Evolutionary conservation across 2,113 vertebrate species (phyloP).

Genomic region (Orientallactaga bullata): DNA sequence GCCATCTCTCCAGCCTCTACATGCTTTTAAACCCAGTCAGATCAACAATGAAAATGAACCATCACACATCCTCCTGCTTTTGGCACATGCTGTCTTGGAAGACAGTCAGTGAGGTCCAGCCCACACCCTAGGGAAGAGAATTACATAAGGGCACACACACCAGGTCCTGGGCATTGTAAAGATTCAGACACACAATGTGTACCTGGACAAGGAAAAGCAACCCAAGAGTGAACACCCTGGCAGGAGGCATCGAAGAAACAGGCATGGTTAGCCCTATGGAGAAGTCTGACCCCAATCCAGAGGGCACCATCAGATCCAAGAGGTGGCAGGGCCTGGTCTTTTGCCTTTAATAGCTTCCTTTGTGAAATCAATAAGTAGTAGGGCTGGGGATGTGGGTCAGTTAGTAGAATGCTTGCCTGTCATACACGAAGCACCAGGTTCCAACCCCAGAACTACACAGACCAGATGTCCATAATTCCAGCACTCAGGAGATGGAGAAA

Average conservation of each 20-base stretch:
- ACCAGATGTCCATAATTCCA: neutral
- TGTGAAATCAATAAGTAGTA: neutral
- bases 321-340: neutral
- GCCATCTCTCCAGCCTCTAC: too few species aligned
- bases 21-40: neutral
- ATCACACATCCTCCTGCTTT: neutral
- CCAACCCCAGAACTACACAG: neutral
- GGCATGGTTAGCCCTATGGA: too few species aligned
- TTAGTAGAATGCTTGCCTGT: neutral
- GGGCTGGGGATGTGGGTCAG: neutral
- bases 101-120: neutral
- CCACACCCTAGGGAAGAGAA: neutral
- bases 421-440: neutral
- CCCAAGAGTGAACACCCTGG: neutral
- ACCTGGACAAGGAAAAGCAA: neutral
- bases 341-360: slow-evolving; percentile 19
- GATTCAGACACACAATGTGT: neutral
- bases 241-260: neutral
- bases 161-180: neutral
- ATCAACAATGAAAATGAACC: neutral
- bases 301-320: neutral
- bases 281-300: neutral
- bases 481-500: too few species aligned
- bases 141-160: neutral
- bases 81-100: neutral